A percentile compares a stretch with the other conserved stretches of the same genome.
Evolutionary conservation across 2,797 vertebrate species (phyloP).

Genomic region (Anguilla marmorata): DNA sequence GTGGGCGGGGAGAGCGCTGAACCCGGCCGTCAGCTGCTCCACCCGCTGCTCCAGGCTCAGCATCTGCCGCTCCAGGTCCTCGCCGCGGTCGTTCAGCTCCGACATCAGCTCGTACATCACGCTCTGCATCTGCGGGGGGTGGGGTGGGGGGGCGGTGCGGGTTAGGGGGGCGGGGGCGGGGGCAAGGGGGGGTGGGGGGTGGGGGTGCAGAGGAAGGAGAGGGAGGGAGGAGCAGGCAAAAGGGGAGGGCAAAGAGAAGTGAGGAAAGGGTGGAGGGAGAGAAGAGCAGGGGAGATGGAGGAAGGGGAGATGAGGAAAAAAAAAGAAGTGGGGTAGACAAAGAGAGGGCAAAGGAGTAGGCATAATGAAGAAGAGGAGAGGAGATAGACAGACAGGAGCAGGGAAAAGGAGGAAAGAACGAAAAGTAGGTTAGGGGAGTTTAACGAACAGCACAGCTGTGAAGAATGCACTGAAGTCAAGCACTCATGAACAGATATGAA

Average conservation of each 20-base stretch:
- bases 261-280: conserved; percentile 53
- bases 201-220: background rate
- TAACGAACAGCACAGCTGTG: background rate
- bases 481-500: background rate
- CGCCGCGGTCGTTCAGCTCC: conserved; percentile 79
- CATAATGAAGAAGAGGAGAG: background rate
- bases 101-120: conserved; percentile 84
- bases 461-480: background rate
- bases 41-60: conserved; percentile 77
- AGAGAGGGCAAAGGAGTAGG: background rate
- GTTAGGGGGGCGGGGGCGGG: background rate
- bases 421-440: conserved; percentile 36
- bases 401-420: conserved; percentile 52
- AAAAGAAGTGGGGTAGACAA: background rate
- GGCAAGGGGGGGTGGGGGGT: background rate
- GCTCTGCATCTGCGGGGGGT: conserved; percentile 73
- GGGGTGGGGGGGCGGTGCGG: background rate
- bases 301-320: conserved; percentile 13
- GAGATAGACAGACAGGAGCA: background rate
- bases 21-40: conserved; percentile 78
- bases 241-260: conserved; percentile 29
- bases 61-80: conserved; percentile 83
- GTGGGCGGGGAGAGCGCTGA: conserved; percentile 75
- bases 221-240: background rate
- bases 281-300: conserved; percentile 23